Percentiles rank a stretch among this genome's conserved stretches.
Conservation (phyloP, 2,113 vertebrate genomes). For the Acrocephalus kingi region DNA sequence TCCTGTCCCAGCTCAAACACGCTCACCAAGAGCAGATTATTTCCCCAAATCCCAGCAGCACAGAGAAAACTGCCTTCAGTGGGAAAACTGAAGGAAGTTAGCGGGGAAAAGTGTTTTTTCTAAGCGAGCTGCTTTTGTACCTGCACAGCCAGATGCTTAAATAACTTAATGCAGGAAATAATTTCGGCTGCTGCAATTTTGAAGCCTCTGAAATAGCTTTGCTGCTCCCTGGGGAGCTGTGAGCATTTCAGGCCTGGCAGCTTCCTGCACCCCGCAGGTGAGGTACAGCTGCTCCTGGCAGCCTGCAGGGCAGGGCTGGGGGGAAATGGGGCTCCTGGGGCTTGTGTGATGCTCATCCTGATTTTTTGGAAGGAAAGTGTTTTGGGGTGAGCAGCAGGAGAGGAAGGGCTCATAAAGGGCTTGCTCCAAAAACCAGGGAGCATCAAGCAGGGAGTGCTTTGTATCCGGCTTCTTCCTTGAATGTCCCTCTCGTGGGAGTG, state of each 20-base stretch:
- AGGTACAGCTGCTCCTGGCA: not conserved
- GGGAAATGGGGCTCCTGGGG: not conserved
- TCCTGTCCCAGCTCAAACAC: not conserved
- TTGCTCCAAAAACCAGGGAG: not conserved
- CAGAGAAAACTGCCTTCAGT: fast-evolving
- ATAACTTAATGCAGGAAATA: slow-evolving; percentile 14
- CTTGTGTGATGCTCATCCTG: fast-evolving
- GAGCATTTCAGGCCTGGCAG: not conserved
- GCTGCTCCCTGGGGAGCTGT: not conserved
- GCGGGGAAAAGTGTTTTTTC: not conserved
- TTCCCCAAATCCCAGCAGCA: not conserved
- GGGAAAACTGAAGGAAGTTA: not conserved
- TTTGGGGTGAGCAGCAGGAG: not conserved
- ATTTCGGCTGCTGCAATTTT: not conserved
- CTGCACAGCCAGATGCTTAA: not conserved
- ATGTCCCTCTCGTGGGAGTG: fast-evolving
- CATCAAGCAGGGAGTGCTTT: not conserved
- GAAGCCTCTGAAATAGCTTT: slow-evolving; percentile 16
- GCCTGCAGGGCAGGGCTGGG: not conserved
- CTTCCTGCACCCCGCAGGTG: not conserved
- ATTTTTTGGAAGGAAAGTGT: not conserved
- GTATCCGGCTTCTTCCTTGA: not conserved
- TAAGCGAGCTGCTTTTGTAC: not conserved
- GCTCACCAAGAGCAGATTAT: not conserved
- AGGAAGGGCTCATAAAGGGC: not conserved